These are phyloP conservation scores for Characodon lateralis DNA, from an alignment of 2,797 vertebrate genomes.

Conservation along the genomic window DNA sequence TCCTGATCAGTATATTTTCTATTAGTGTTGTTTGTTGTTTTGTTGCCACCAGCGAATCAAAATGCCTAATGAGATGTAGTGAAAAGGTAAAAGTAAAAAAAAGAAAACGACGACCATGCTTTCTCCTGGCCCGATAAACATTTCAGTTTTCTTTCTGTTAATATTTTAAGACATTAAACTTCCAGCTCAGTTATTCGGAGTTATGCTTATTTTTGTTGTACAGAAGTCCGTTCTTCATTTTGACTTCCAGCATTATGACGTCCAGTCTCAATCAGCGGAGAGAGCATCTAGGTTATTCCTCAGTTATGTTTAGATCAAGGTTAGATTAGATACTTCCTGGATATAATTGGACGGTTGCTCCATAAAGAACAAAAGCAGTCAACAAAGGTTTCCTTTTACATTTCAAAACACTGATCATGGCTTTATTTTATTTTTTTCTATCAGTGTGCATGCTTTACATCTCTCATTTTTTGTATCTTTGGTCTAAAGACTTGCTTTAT, in stretches of 20 bases:
- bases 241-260: conserved; percentile 86
- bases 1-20: conserved; percentile 57
- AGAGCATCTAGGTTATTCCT: conserved; percentile 83
- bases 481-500: conserved; percentile 78
- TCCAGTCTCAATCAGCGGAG: conserved; percentile 81
- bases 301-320: conserved; percentile 65
- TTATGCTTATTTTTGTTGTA: conserved; percentile 86
- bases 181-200: conserved; percentile 69
- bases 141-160: conserved; percentile 66
- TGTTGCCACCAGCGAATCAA: conserved; percentile 52
- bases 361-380: conserved; percentile 77
- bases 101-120: conserved; percentile 76
- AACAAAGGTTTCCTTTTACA: conserved; percentile 68
- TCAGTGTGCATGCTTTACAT: conserved; percentile 71
- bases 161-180: conserved; percentile 59
- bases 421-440: conserved; percentile 67
- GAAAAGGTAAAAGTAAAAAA: conserved; percentile 13
- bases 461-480: conserved; percentile 57
- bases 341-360: conserved; percentile 79
- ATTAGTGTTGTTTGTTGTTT: conserved; percentile 21
- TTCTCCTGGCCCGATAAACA: conserved; percentile 81
- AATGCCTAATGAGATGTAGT: conserved; percentile 67
- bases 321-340: conserved; percentile 80
- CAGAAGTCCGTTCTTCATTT: conserved; percentile 81
- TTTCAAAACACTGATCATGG: conserved; percentile 81